Evolutionary conservation across 2,797 vertebrate species (phyloP), one percentile per base, ranked within the genome.

Genomic region (Pangasius krempfi): DNA sequence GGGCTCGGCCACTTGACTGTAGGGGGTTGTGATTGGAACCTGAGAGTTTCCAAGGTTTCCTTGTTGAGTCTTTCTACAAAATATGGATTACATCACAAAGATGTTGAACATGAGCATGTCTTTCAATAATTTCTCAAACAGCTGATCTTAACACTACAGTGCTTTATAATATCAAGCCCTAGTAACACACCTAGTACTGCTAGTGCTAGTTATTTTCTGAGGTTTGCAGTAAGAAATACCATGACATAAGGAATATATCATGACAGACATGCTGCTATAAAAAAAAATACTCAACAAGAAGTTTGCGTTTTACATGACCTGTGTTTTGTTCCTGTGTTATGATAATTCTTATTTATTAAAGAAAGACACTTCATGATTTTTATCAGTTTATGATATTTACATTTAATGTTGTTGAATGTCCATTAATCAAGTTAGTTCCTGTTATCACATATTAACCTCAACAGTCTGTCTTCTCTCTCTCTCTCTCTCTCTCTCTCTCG

Each of bases 1-100:
- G 72, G 87, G 91, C 94, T 93, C 92, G 66, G 78, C 52, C 78
- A 90, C 91, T 93, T 93, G 92, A 94, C 93, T 92, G 93, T 86
- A 88, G 88, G 80, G 78, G 88, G 89, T 92, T n/a, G 93, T 95
- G 94, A 95, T 94, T 95, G 94, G 94, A 95, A 95, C 93, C 75
- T 92, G 93, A 94, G 94, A 94, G 91, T 94, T 94, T 92, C 90
- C 93, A 76, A 87, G 92, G 91, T 89, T 86, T 70, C 87, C 89
- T 91, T 94, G 89, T 27, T 85, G 89, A 90, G 87, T 20, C 56
- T 81, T 81, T 81, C 5, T 40, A 60, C 56, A 82, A 82, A 40
- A 40, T 40, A 62, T 62, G 6, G 37, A 62, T 83, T 83, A 47
- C 37, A 64, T 58, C 58, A 27, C 80, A 83, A 30, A 62, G 37